These are phyloP conservation scores for Andrena bucephala DNA, from an alignment of 2,888 invertebrate genomes.

Conservation along the genomic window DNA sequence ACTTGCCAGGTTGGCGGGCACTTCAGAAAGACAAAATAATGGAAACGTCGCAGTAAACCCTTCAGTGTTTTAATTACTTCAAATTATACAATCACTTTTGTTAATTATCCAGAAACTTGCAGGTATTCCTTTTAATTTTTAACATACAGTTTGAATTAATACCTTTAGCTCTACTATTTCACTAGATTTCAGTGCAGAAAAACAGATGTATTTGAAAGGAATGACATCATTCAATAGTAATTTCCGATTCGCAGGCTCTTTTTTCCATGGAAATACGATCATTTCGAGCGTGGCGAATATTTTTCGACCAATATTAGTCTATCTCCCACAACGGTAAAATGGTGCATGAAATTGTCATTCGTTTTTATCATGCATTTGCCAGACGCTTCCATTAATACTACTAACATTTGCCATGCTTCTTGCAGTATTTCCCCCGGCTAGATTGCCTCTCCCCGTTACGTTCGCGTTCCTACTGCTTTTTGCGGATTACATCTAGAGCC, in stretches of 20 bases:
- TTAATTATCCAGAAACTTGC: too few relatives aligned
- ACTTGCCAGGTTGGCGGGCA: too few relatives aligned
- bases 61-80: too few relatives aligned
- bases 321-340: neutral
- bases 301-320: conserved; percentile 7
- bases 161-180: too few relatives aligned
- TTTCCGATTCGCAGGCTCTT: conserved; percentile 2
- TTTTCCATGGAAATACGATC: conserved; percentile 4
- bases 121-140: too few relatives aligned
- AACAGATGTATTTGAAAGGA: conserved; percentile 2
- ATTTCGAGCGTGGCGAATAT: conserved; percentile 15
- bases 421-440: conserved; percentile 7
- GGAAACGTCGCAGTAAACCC: too few relatives aligned
- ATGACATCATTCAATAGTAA: conserved; percentile 12
- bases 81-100: too few relatives aligned
- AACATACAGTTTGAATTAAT: too few relatives aligned
- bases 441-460: neutral
- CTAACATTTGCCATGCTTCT: conserved; percentile 42
- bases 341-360: conserved; percentile 9
- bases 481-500: neutral
- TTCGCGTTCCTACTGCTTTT: neutral
- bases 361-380: neutral
- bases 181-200: neutral
- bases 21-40: too few relatives aligned
- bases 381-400: conserved; percentile 41